A percentile compares a stretch with the other conserved stretches of the same genome.
Conservation (phyloP, 2,113 vertebrate genomes). For the Casuarius casuarius region DNA sequence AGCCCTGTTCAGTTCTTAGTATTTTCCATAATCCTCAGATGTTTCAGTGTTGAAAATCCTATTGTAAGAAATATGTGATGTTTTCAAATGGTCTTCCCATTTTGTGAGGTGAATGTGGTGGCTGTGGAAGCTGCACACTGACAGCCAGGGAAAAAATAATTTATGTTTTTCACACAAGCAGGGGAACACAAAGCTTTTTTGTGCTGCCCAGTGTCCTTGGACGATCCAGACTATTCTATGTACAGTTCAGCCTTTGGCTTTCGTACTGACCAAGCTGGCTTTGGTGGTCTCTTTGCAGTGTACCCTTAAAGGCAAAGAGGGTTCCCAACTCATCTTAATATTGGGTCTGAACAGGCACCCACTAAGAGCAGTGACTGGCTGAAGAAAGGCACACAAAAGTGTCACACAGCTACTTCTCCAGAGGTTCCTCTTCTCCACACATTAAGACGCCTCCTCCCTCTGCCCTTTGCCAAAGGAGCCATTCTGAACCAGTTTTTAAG, state of each 20-base stretch:
- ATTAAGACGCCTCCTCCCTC: neutral
- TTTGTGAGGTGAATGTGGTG: neutral
- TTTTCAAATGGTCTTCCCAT: neutral
- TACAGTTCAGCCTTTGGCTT: neutral
- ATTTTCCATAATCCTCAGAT: neutral
- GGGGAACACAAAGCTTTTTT: neutral
- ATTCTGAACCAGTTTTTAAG: conserved; percentile 27
- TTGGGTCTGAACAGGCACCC: rapidly evolving
- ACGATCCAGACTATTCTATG: neutral
- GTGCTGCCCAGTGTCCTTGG: neutral
- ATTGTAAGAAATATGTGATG: neutral
- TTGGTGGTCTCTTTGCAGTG: neutral
- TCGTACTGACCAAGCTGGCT: neutral
- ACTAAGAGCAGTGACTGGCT: neutral
- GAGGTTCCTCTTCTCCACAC: neutral
- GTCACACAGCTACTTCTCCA: neutral
- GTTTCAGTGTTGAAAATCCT: neutral
- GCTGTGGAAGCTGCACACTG: neutral
- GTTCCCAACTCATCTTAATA: neutral
- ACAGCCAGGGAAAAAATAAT: neutral
- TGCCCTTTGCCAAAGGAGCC: neutral
- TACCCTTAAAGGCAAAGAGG: neutral
- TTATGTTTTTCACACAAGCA: neutral
- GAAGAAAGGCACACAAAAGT: neutral
- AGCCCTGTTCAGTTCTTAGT: neutral